Evolutionary conservation across 2,113 vertebrate genomes (phyloP).

Genomic region (Bos javanicus): DNA sequence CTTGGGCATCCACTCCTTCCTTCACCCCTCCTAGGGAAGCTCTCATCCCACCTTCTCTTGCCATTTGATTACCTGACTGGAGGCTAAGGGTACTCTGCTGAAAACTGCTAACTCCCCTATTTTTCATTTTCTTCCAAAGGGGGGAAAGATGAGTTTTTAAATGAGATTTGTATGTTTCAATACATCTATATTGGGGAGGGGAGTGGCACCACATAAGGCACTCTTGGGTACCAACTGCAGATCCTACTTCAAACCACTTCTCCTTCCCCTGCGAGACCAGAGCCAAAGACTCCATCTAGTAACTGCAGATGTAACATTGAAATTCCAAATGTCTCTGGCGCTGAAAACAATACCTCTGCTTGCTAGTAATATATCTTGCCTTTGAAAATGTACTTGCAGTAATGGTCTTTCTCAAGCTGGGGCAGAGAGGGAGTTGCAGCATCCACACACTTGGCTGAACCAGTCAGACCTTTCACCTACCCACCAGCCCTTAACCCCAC

Average conservation of each 20-base stretch:
- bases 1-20: not conserved
- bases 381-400: not conserved
- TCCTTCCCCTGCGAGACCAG: not conserved
- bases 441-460: not conserved
- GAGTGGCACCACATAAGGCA: rapidly evolving
- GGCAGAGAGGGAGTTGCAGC: not conserved
- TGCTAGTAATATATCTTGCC: not conserved
- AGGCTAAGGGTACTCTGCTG: not conserved
- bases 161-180: not conserved
- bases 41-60: not conserved
- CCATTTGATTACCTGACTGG: not conserved
- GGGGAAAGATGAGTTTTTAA: not conserved
- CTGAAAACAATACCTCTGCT: not conserved
- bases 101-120: not conserved
- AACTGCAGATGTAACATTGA: not conserved
- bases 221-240: not conserved
- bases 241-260: not conserved
- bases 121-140: not conserved
- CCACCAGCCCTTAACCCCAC: rapidly evolving
- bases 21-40: not conserved
- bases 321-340: not conserved
- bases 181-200: not conserved
- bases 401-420: not conserved
- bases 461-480: not conserved
- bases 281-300: not conserved